Conservation (phyloP, 2,797 vertebrate genomes). For the Hemitrygon akajei region DNA sequence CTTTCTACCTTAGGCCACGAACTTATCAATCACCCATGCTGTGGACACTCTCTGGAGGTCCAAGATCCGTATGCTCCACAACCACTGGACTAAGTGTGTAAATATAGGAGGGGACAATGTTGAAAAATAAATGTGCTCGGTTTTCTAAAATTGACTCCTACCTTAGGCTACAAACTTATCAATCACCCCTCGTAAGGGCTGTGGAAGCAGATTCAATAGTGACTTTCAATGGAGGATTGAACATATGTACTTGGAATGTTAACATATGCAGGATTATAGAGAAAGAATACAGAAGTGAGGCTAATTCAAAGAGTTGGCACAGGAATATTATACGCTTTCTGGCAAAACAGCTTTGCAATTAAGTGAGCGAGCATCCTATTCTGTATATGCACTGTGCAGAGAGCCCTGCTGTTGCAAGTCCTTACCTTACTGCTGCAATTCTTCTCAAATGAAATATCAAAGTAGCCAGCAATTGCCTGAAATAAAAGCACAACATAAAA, state of each 20-base stretch:
- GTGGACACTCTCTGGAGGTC: no score
- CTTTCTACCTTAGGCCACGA: no score
- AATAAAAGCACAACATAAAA: constrained; percentile 45
- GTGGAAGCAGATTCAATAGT: background rate
- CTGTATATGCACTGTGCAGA: constrained; percentile 53
- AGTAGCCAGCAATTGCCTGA: constrained; percentile 89
- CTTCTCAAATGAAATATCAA: constrained; percentile 88
- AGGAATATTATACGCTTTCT: constrained; percentile 42
- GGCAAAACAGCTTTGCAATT: constrained; percentile 53
- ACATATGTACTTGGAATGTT: background rate
- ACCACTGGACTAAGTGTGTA: no score
- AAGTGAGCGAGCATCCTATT: constrained; percentile 49
- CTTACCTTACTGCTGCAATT: constrained; percentile 79
- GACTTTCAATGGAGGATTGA: background rate
- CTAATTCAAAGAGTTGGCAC: background rate
- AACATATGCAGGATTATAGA: background rate
- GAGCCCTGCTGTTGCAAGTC: constrained; percentile 45
- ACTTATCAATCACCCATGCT: no score
- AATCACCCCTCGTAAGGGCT: no score
- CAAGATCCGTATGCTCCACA: no score
- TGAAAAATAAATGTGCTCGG: no score
- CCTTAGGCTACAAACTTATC: no score
- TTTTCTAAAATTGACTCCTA: no score
- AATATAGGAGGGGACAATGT: no score
- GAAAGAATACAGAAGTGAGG: background rate